A percentile compares a stretch with the other conserved stretches of the same genome.
phyloP scores from a whole-genome alignment of 2,113 vertebrate genomes.

The Aramus guarauna region DNA sequence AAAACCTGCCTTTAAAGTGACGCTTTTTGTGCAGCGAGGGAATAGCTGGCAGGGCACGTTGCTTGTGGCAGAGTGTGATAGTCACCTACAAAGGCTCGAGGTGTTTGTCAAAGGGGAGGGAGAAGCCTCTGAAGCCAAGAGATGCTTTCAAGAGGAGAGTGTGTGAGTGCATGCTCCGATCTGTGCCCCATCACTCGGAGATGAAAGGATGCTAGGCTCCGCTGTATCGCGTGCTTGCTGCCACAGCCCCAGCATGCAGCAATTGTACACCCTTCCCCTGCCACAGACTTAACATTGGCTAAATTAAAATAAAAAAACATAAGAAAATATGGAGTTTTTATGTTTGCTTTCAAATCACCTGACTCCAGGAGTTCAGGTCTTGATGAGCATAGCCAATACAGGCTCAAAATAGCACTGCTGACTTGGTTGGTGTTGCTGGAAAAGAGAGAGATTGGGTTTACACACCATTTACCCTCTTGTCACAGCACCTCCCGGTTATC shows the following conservation, averaged over 20 bases:
- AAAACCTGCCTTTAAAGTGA: neutral
- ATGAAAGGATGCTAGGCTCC: neutral
- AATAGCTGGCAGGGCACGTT: neutral
- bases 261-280: neutral
- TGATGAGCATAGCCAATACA: accelerated
- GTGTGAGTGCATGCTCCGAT: accelerated
- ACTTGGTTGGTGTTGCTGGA: accelerated
- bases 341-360: neutral
- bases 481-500: neutral
- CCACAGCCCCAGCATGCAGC: neutral
- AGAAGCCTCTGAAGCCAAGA: conserved; percentile 22
- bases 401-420: neutral
- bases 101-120: neutral
- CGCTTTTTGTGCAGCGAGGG: neutral
- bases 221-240: neutral
- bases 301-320: neutral
- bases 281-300: neutral
- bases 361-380: neutral
- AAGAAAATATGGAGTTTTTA: accelerated
- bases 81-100: neutral
- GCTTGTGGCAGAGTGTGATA: neutral
- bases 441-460: accelerated
- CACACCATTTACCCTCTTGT: too few species aligned
- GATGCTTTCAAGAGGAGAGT: conserved; percentile 8
- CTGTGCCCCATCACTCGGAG: neutral